Evolutionary conservation across 2,113 vertebrate genomes (phyloP), one percentile per base, ranked within the genome.

Genomic region (Miniopterus natalensis): DNA sequence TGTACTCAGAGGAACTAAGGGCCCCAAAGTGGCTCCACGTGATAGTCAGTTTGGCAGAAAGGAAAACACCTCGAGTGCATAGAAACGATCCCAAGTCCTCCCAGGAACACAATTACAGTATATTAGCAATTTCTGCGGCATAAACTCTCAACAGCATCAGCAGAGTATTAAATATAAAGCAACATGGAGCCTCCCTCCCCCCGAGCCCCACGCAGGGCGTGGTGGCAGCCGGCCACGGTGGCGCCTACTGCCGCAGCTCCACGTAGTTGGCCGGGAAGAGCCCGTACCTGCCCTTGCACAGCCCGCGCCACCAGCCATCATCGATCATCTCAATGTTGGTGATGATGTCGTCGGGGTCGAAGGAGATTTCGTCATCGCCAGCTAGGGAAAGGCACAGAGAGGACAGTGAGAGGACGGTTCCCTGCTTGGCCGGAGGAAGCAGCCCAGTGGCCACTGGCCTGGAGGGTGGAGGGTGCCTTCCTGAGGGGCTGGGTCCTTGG

Each of bases 321-420:
- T 99, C 99, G 0, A 99, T 99, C 99, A 99, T 99, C 97, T 99
- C 99, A 0, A 99, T 99, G 98, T 99, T 99, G 97, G 99, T 99
- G 98, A 99, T 99, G 98, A 99, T 98, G 98, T 99, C 99, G 1
- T 99, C 99, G 0, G 99, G 99, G 98, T 99, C 99, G 1, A 99
- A 99, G 91, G 99, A 99, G 90, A 99, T 99, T 97, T 99, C 99
- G 0, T 99, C 99, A 0, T 99, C 99, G 0, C 99, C 99, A 11
- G 99, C 99, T 99, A 97, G 7, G 95, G 97, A 7, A 92, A 95
- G 75, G 0, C 31, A 88, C 36, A 63, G 65, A 79, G 45, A 7
- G 9, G 1, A 13, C 25, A 0, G 51, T 84, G 42, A 55, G 21
- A 0, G 3, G 3, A 5, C 7, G 0, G 29, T 1, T 20, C 4